phyloP scores from a whole-genome alignment of 2,797 vertebrate species.

The Hippocampus kuda region DNA sequence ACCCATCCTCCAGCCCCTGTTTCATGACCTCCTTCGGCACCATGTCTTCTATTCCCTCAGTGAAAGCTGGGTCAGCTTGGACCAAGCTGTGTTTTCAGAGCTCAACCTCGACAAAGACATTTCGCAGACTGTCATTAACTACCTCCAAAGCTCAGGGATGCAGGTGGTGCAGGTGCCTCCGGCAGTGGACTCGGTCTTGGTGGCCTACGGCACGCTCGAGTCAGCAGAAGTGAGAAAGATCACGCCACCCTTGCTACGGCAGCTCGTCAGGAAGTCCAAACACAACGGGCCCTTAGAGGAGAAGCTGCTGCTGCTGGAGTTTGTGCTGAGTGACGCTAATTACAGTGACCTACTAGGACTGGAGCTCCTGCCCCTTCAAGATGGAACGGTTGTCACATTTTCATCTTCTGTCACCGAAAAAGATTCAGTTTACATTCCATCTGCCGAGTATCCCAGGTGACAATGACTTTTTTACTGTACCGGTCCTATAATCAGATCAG shows the following conservation, averaged over 20 bases:
- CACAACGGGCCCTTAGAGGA: conserved; percentile 73
- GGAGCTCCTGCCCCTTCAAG: conserved; percentile 88
- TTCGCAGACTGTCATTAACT: conserved; percentile 78
- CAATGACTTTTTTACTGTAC: neutral
- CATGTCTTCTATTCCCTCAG: conserved; percentile 78
- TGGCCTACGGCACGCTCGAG: conserved; percentile 45
- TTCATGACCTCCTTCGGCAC: conserved; percentile 78
- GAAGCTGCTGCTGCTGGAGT: conserved; percentile 84
- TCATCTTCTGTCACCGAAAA: conserved; percentile 87
- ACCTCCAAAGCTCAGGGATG: conserved; percentile 90
- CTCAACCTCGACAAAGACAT: conserved; percentile 71
- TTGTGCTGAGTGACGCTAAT: conserved; percentile 78
- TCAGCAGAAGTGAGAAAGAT: conserved; percentile 73
- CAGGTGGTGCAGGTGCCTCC: conserved; percentile 80
- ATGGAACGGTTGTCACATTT: conserved; percentile 78
- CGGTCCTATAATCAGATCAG: neutral
- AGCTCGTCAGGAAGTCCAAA: conserved; percentile 77
- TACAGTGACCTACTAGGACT: conserved; percentile 91
- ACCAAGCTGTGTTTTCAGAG: conserved; percentile 84
- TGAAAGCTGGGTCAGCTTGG: conserved; percentile 76
- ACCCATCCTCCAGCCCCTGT: conserved; percentile 81
- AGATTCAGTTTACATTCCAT: conserved; percentile 84
- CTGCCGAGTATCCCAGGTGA: conserved; percentile 89
- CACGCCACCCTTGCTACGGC: conserved; percentile 79
- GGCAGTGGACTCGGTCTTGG: conserved; percentile 71